Base-by-base conservation (phyloP, 2,888 invertebrate genomes). In the Eilema depressum region DNA sequence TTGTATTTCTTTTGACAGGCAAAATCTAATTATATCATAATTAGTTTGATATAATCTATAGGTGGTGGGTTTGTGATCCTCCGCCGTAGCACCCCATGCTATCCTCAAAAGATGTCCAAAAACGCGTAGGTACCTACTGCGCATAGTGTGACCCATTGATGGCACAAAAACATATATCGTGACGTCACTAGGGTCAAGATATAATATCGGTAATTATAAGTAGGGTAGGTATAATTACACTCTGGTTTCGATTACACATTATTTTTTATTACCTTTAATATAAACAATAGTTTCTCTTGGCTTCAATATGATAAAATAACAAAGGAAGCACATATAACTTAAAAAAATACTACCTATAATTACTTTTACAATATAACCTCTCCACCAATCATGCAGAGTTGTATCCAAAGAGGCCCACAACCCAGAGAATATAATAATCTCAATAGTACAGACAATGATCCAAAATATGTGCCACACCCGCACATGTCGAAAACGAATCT, bases 401-500 rank as follows among this genome's bases (percentile, higher is more conserved):
- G 90, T 92, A 74, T 92, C 87, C 60, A 90, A 83, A 20, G 85
- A 82, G 5, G 89, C 89, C 98, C 98, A 98, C 62, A 96, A 88
- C n/a, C 96, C 88, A n/a, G 97, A 96, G 93, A 98, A 96, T 25
- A 96, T 83, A 63, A 97, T 91, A 83, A 97, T 97, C 91, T 98
- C 97, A 37, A 94, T 79, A 73, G 97, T 96, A 63, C 97, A 96
- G 63, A 97, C 92, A 67, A 96, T 87, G 83, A 97, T 96, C 93
- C 97, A 98, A 66, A 96, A 96, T 76, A 96, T 92, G 82, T 97
- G 96, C 96, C 97, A 97, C 68, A 96, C 94, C 7, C 97, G 96
- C 26, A 97, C 96, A 84, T 97, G 96, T 78, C 96, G 97, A 87
- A 98, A 98, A 88, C 97, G 97, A 69, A 98, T 96, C 87, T 97